Conservation (phyloP, 1,140 invertebrate genomes). For the Sesamia nonagrioides region DNA sequence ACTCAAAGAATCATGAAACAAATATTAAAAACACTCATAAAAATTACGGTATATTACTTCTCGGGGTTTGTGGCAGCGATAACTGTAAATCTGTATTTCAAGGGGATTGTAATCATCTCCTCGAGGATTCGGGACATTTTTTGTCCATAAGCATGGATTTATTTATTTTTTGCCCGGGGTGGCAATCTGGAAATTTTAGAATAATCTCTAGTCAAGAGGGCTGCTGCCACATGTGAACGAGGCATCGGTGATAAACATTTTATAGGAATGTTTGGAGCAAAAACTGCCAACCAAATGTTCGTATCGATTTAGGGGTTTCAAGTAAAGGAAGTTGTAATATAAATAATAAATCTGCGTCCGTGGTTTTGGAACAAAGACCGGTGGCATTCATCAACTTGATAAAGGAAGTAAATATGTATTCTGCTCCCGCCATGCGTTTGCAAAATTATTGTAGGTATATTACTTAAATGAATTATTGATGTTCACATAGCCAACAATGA, state of each 20-base stretch:
- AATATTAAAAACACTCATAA: conserved; percentile 32
- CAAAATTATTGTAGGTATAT: background rate
- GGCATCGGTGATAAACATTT: conserved; percentile 83
- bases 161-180: conserved; percentile 83
- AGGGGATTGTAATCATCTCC: conserved; percentile 75
- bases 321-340: conserved; percentile 78
- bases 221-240: conserved; percentile 74
- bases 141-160: conserved; percentile 71
- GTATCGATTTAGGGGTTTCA: conserved; percentile 72
- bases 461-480: background rate
- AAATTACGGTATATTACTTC: conserved; percentile 47
- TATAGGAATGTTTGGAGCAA: conserved; percentile 83
- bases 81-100: conserved; percentile 73
- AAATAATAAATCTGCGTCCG: conserved; percentile 54
- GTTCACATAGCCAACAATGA: background rate
- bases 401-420: conserved; percentile 10
- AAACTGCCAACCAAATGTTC: conserved; percentile 82
- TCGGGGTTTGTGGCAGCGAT: conserved; percentile 55
- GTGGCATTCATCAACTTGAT: conserved; percentile 4
- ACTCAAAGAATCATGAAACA: conserved; percentile 2
- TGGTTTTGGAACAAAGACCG: conserved; percentile 17
- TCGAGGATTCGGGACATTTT: conserved; percentile 80
- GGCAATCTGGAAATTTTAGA: conserved; percentile 86
- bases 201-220: conserved; percentile 80
- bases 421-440: background rate